phyloP scores from a whole-genome alignment of 2,113 vertebrate genomes.

The Gambusia affinis region DNA sequence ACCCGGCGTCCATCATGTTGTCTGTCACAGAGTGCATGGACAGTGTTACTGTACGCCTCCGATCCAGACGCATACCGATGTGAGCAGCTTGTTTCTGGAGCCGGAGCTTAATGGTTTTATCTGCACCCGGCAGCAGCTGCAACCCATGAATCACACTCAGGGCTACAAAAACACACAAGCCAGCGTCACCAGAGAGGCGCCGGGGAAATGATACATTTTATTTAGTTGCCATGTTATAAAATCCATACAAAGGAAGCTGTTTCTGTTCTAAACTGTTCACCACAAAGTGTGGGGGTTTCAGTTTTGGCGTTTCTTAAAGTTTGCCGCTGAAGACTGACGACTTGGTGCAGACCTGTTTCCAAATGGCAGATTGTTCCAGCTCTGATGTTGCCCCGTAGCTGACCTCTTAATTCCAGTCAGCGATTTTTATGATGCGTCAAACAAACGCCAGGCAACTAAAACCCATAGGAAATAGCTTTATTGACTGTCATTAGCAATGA shows the following conservation, averaged over 20 bases:
- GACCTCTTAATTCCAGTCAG: not conserved
- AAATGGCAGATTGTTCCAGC: slow-evolving; percentile 3
- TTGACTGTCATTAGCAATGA: too few relatives aligned
- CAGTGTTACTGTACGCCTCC: slow-evolving; percentile 35
- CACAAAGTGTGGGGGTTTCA: slow-evolving; percentile 10
- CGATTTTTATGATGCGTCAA: slow-evolving; percentile 4
- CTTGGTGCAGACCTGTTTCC: not conserved
- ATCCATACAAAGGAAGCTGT: slow-evolving; percentile 22
- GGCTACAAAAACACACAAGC: slow-evolving; percentile 15
- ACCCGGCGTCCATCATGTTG: slow-evolving; percentile 38
- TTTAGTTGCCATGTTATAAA: slow-evolving; percentile 46
- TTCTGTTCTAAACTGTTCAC: slow-evolving; percentile 20
- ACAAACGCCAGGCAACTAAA: not conserved
- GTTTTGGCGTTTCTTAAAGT: slow-evolving; percentile 39
- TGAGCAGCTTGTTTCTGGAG: slow-evolving; percentile 44
- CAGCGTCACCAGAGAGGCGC: not conserved
- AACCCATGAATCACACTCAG: slow-evolving; percentile 50
- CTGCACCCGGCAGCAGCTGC: slow-evolving; percentile 38
- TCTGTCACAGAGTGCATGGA: slow-evolving; percentile 33
- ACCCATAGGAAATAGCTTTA: not conserved
- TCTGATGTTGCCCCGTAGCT: not conserved
- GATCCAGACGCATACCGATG: slow-evolving; percentile 48
- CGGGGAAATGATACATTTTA: slow-evolving; percentile 34
- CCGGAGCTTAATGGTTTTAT: slow-evolving; percentile 48
- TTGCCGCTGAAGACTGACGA: not conserved